These are phyloP conservation scores for Drosophila ananassae DNA, from an alignment of 1,140 invertebrate species.

Conservation along the genomic window DNA sequence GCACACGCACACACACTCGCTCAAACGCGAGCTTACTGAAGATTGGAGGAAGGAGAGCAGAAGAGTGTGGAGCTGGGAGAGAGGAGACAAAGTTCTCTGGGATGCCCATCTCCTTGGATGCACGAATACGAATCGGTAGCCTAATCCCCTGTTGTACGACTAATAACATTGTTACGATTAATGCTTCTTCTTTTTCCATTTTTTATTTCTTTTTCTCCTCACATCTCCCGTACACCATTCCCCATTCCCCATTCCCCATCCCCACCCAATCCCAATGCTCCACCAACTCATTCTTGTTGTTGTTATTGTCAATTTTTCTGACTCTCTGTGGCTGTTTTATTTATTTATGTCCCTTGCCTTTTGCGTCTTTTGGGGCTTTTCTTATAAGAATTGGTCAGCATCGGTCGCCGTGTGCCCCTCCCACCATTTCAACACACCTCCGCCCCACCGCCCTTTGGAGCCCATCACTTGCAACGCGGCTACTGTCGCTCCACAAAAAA, in stretches of 20 bases:
- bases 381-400: slow-evolving; percentile 74
- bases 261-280: too few species aligned
- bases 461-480: slow-evolving; percentile 31
- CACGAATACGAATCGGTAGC: slow-evolving; percentile 82
- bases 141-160: slow-evolving; percentile 83
- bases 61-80: neutral
- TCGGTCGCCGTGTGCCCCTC: slow-evolving; percentile 30
- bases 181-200: slow-evolving; percentile 65
- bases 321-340: slow-evolving; percentile 63
- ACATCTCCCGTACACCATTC: neutral
- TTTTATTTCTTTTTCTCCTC: slow-evolving; percentile 34
- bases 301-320: slow-evolving; percentile 51
- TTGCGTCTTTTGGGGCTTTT: slow-evolving; percentile 60
- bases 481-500: slow-evolving; percentile 59
- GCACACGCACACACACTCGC: neutral
- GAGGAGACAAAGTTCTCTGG: slow-evolving; percentile 23
- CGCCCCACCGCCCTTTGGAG: neutral
- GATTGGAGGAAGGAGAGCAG: neutral
- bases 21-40: neutral
- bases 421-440: neutral
- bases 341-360: slow-evolving; percentile 72
- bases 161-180: slow-evolving; percentile 84
- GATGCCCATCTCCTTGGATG: slow-evolving; percentile 44
- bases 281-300: neutral
- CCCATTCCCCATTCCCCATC: neutral